Conservation (phyloP, 2,888 invertebrate genomes). For the Stratiomys singularior region DNA sequence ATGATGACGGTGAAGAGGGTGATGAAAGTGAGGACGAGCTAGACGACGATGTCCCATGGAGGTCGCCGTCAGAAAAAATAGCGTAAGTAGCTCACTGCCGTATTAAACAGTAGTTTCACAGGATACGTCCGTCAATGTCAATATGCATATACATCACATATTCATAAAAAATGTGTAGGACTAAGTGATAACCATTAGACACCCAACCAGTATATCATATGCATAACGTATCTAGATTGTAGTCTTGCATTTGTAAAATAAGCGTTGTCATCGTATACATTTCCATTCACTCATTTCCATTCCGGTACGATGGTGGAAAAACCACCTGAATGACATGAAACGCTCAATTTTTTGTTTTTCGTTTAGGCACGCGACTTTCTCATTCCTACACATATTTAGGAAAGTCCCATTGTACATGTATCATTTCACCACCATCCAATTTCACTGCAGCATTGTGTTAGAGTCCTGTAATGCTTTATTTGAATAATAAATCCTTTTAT, state of each 20-base stretch:
- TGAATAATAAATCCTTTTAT: no score
- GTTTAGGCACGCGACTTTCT: conserved; percentile 9
- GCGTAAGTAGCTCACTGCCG: conserved; percentile 73
- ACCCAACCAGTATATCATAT: not conserved
- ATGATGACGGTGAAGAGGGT: conserved; percentile 76
- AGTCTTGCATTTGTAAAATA: conserved; percentile 14
- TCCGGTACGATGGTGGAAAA: not conserved
- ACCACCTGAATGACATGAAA: not conserved
- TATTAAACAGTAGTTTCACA: not conserved
- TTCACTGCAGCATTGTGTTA: no score
- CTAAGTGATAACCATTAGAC: not conserved
- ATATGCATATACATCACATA: not conserved
- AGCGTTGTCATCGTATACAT: conserved; percentile 7
- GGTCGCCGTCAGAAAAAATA: conserved; percentile 90
- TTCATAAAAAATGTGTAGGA: not conserved
- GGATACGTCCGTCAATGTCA: conserved; percentile 1
- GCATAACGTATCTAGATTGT: not conserved
- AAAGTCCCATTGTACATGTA: not conserved
- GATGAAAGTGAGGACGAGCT: conserved; percentile 91
- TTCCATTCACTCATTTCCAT: not conserved
- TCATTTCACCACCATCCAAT: not conserved
- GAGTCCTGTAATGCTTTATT: no score
- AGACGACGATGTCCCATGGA: conserved; percentile 90
- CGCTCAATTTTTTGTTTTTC: no score
- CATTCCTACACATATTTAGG: not conserved